phyloP scores from a whole-genome alignment of 1,140 invertebrate genomes.

The Bombus waltoni region DNA sequence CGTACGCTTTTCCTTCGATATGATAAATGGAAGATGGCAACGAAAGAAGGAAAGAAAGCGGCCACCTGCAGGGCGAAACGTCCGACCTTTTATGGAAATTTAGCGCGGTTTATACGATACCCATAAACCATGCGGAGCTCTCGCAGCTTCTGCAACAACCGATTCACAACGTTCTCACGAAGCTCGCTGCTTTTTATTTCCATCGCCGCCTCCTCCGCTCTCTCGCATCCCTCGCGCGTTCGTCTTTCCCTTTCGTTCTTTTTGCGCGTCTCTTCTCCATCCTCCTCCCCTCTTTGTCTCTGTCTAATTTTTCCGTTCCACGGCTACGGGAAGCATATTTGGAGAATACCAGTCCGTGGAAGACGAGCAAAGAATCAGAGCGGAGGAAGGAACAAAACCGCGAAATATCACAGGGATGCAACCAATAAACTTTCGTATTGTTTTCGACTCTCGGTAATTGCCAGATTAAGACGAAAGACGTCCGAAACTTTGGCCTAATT shows the following conservation, averaged over 20 bases:
- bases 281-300: neutral
- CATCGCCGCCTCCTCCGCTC: neutral
- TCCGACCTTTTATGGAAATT: conserved; percentile 48
- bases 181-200: neutral
- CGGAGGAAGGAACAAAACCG: no score
- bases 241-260: no score
- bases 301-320: neutral
- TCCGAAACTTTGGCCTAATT: no score
- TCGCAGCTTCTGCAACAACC: neutral
- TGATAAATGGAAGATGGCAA: conserved; percentile 35
- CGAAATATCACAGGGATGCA: no score
- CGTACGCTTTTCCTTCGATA: neutral
- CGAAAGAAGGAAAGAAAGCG: neutral
- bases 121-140: neutral
- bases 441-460: no score
- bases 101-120: conserved; percentile 41
- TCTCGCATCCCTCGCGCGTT: no score
- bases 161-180: neutral
- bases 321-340: no score
- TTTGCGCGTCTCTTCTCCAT: no score
- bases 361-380: no score
- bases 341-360: no score
- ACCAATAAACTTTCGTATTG: no score
- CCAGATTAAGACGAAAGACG: no score
- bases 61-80: neutral